Evolutionary conservation across 1,140 invertebrate species (phyloP).

Genomic region (Uloborus diversus): DNA sequence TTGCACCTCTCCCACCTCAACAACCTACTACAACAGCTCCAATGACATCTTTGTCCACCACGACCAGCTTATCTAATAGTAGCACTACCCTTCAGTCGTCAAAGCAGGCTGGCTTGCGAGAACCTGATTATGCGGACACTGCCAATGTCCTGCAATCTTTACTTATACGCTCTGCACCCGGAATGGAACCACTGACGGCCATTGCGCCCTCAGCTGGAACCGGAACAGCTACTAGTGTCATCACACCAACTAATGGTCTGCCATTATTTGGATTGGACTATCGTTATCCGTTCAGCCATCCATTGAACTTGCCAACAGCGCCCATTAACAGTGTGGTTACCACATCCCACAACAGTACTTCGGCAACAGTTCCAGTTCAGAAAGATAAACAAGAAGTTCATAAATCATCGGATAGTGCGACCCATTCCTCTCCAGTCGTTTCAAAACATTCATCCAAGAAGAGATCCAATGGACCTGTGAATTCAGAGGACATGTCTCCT

Average conservation of each 20-base stretch:
- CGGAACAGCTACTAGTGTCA: constrained; percentile 11
- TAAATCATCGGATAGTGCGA: neutral
- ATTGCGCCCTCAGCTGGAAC: neutral
- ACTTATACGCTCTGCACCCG: constrained; percentile 8
- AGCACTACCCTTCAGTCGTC: neutral
- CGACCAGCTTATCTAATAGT: neutral
- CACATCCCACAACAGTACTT: too few species aligned
- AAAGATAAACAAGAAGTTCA: neutral
- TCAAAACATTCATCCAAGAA: constrained; percentile 31
- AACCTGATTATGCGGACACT: constrained; percentile 24
- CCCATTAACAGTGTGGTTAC: neutral
- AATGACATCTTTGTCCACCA: neutral
- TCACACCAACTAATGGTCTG: constrained; percentile 7
- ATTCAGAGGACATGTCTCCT: neutral
- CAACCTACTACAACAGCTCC: neutral
- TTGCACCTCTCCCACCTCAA: constrained; percentile 25
- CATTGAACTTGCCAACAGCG: constrained; percentile 5
- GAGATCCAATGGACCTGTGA: neutral
- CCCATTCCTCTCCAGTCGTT: neutral
- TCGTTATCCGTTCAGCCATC: constrained; percentile 13
- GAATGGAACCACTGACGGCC: neutral
- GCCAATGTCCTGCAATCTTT: constrained; percentile 44
- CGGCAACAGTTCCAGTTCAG: too few species aligned
- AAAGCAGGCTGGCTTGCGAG: too few species aligned
- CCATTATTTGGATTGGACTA: constrained; percentile 31